A percentile compares a stretch with the other conserved stretches of the same genome.
phyloP scores from a whole-genome alignment of 1,140 invertebrate species.

The Drosophila dunni region DNA sequence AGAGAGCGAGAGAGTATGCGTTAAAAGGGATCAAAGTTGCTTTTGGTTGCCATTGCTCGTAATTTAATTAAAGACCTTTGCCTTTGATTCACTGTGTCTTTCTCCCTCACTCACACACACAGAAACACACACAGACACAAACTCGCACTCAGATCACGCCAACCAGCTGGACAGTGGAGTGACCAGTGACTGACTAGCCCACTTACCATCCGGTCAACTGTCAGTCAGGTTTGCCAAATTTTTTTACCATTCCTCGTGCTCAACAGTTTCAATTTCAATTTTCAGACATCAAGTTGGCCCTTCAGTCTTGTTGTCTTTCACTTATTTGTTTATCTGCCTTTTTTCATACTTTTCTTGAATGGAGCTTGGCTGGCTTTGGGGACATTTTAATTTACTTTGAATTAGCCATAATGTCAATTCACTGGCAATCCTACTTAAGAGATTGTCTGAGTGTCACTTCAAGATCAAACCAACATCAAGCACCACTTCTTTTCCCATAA shows the following conservation, averaged over 20 bases:
- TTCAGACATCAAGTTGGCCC: constrained; percentile 70
- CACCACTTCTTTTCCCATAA: neutral
- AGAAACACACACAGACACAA: constrained; percentile 9
- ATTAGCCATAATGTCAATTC: constrained; percentile 55
- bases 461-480: neutral
- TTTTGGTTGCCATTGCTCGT: constrained; percentile 64
- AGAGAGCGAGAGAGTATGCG: constrained; percentile 26
- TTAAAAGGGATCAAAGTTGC: constrained; percentile 78
- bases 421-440: constrained; percentile 28
- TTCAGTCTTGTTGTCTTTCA: constrained; percentile 50
- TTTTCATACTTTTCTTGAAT: constrained; percentile 36
- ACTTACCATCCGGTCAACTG: constrained; percentile 26
- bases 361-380: constrained; percentile 40
- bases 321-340: constrained; percentile 35
- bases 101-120: constrained; percentile 5
- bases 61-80: constrained; percentile 81
- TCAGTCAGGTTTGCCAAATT: constrained; percentile 40
- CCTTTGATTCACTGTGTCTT: constrained; percentile 42
- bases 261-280: constrained; percentile 75
- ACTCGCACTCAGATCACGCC: constrained; percentile 28
- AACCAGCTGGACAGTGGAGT: constrained; percentile 39
- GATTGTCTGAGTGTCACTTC: constrained; percentile 31
- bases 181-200: constrained; percentile 28
- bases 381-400: constrained; percentile 79
- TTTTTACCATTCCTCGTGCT: constrained; percentile 24